Evolutionary conservation across 2,888 invertebrate genomes (phyloP), one percentile per base, ranked within the genome.

Genomic region (Idaea aversata): DNA sequence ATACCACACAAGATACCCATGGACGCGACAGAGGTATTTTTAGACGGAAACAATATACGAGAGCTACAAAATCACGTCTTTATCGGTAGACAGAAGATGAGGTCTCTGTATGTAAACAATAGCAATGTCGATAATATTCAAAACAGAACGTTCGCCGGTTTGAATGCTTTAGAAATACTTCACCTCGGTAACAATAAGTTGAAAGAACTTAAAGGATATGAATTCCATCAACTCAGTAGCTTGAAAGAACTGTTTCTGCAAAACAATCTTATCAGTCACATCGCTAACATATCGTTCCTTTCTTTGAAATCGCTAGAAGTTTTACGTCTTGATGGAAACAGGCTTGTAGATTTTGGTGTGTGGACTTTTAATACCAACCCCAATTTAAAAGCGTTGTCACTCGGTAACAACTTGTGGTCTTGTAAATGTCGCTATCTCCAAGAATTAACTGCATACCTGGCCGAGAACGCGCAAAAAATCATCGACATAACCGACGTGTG

Each of bases 11-110:
- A 96, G 77, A 96, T 99, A 81, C 99, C 99, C 1, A 98, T 98
- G 96, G 98, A 98, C 83, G 97, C 98, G 6, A 98, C 98, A 6
- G 97, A 98, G 84, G 95, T 99, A 70, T 98, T 97, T 86, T 92
- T 99, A 79, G 98, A 98, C 84, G 98, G 98, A 58, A 98, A 98
- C 87, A 95, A 97, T 80, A 94, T 98, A 75, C 95, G 95, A 70
- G 96, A 97, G 79, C 90, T 99, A 74, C 96, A 97, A 84, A 96
- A 97, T 82, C 97, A 98, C 84, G 96, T 97, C 65, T 98, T 99
- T 86, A 97, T 98, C 74, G 98, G 98, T 0, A 95, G 98, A 63
- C 98, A 98, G 84, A 97, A 97, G 88, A 95, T 98, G 95, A 94
- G 96, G 75, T 95, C 96, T 66, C 93, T 98, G 65, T 98, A 95